These are phyloP conservation scores for Crambe crambe DNA, from an alignment of 37 sponge, comb jelly and placozoan genomes.

Conservation along the genomic window DNA sequence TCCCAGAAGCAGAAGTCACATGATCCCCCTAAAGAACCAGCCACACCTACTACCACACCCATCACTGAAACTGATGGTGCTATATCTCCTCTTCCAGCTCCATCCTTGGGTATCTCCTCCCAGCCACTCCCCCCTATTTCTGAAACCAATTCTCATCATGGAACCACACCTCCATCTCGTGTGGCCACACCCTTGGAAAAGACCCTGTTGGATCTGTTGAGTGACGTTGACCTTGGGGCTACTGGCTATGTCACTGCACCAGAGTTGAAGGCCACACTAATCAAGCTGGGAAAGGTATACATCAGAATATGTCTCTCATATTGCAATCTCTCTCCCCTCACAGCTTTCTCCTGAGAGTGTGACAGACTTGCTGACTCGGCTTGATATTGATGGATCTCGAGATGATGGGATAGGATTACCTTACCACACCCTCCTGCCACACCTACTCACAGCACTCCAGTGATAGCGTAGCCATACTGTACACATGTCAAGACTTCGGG, in stretches of 20 bases:
- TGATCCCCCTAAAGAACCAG: background rate
- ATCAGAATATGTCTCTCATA: background rate
- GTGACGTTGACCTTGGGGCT: slow-evolving; percentile 49
- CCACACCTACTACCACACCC: slow-evolving; percentile 8
- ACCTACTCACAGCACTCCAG: slow-evolving; percentile 7
- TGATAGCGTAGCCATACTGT: too few relatives aligned
- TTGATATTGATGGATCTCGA: slow-evolving; percentile 21
- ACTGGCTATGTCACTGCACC: slow-evolving; percentile 61
- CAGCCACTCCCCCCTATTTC: background rate
- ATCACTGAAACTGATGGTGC: background rate
- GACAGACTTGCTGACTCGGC: slow-evolving; percentile 15
- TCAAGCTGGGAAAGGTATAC: slow-evolving; percentile 3
- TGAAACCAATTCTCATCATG: background rate
- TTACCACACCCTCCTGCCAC: slow-evolving; percentile 33
- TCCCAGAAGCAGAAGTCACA: slow-evolving; percentile 7
- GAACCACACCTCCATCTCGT: slow-evolving; percentile 6
- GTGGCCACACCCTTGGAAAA: slow-evolving; percentile 18
- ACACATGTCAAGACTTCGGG: too few relatives aligned
- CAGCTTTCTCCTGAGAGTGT: slow-evolving; percentile 16
- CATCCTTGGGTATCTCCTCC: background rate
- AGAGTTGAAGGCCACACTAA: slow-evolving; percentile 38
- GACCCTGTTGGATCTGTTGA: slow-evolving; percentile 21
- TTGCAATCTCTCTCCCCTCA: background rate
- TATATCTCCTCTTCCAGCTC: slow-evolving; percentile 1
- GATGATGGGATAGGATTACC: slow-evolving; percentile 44